Conservation (phyloP, 2,797 vertebrate species). For the Sitta carolinensis region DNA sequence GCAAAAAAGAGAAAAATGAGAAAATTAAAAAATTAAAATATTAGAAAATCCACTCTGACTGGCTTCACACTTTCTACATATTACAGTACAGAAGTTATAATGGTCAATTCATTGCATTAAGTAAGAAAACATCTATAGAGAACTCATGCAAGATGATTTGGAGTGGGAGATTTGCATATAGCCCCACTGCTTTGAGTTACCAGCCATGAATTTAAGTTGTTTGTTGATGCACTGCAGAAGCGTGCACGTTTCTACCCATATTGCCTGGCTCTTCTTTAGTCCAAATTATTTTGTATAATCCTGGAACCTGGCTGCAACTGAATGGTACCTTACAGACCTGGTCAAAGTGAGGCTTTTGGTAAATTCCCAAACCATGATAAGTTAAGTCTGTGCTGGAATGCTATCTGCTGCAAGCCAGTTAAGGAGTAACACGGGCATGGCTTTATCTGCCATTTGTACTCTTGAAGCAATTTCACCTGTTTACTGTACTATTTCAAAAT, state of each 20-base stretch:
- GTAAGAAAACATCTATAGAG: neutral
- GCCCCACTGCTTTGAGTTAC: neutral
- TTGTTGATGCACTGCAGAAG: neutral
- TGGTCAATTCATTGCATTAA: neutral
- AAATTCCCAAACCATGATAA: neutral
- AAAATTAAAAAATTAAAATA: neutral
- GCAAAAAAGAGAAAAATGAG: neutral
- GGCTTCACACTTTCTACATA: neutral
- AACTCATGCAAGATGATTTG: neutral
- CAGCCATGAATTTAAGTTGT: neutral
- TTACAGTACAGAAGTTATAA: neutral
- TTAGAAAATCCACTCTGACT: neutral
- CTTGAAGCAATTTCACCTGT: conserved; percentile 33
- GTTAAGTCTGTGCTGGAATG: neutral
- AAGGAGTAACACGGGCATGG: neutral
- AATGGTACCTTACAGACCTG: neutral
- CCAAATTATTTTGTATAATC: neutral
- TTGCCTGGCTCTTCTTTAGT: neutral
- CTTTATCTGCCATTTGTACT: conserved; percentile 14
- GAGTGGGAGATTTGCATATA: neutral
- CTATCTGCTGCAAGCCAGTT: neutral
- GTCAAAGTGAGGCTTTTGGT: neutral
- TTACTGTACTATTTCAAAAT: conserved; percentile 60
- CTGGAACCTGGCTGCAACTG: neutral
- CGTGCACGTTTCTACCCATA: neutral